Conservation (phyloP, 2,113 vertebrate genomes). For the Sciurus niger region DNA sequence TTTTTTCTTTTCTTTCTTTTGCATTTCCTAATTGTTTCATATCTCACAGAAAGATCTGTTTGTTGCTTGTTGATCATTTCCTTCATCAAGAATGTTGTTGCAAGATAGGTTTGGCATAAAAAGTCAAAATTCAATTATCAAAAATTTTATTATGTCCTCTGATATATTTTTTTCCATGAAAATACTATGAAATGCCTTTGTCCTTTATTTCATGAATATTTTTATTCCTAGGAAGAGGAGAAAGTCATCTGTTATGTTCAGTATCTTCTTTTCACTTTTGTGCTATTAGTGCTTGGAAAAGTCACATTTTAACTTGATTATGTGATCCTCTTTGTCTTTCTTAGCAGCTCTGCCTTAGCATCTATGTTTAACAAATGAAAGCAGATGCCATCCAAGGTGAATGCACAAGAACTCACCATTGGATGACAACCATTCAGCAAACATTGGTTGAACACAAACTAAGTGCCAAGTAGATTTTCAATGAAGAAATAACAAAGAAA, state of each 20-base stretch:
- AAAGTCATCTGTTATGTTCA: conserved; percentile 19
- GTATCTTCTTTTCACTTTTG: conserved; percentile 24
- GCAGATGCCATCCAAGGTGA: conserved; percentile 49
- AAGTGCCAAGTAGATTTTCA: conserved; percentile 46
- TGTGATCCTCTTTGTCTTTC: conserved; percentile 62
- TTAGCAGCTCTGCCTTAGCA: not conserved
- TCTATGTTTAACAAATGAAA: conserved; percentile 63
- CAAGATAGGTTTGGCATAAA: conserved; percentile 52
- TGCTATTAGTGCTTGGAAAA: conserved; percentile 56
- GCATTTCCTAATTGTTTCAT: conserved; percentile 74
- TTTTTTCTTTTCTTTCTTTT: conserved; percentile 63
- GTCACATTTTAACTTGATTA: conserved; percentile 53
- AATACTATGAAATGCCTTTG: conserved; percentile 46
- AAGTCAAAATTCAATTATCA: conserved; percentile 73
- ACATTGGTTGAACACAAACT: conserved; percentile 45
- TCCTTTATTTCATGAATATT: conserved; percentile 71
- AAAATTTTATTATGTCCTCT: conserved; percentile 64
- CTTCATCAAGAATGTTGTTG: conserved; percentile 70
- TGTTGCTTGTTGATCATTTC: conserved; percentile 71
- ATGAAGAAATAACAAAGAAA: not conserved
- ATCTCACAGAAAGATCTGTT: conserved; percentile 63
- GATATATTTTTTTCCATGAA: conserved; percentile 25
- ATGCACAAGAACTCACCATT: not conserved
- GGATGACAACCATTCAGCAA: not conserved
- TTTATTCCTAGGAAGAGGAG: not conserved